Evolutionary conservation across 92 coral and sea anemone genomes (phyloP), one percentile per base, ranked within the genome.

Genomic region (Parazoanthus darwini): DNA sequence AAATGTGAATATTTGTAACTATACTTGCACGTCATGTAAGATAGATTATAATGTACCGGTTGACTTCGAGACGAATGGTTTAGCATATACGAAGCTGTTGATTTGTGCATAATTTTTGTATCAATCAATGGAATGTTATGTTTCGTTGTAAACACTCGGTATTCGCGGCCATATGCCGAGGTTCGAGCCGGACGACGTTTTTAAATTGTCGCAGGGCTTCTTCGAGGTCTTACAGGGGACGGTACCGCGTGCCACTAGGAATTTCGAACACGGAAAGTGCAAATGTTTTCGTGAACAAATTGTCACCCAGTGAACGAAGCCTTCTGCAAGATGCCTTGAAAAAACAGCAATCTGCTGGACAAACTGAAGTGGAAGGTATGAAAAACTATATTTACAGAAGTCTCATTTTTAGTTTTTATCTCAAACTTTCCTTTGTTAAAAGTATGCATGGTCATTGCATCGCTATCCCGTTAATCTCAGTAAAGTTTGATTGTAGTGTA

Each of bases 281-380:
- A 50, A 38, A 33, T 14, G 67, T 33, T 15, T 79, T 79, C 37
- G 82, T 44, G 67, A 79, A 23, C 22, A 79, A 54, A 79, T 79
- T 79, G 67, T 79, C 82, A 22, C 39, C 82, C 66, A 79, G 82
- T 79, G 50, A 79, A 50, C 37, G 82, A 79, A 79, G 10, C 38
- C 4, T 44, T 23, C 82, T 79, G 9, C 59, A 79, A 51, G 82
- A 79, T 20, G 82, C 82, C 35, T 44, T 79, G 63, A 46, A n/a
- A 48, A 48, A 46, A 51, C 82, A 25, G 39, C 66, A 26, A 44
- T 44, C 39, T 79, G 6, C 66, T 73, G 42, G 43, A 48, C 67
- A 14, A n/a, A 37, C 51, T 79, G 82, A n/a, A 25, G 37, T 51
- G 9, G 66, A 79, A 79, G 15, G 82, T 79, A 50, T 73, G 77